phyloP scores from a whole-genome alignment of 2,888 invertebrate genomes.

The Teleogryllus oceanicus region DNA sequence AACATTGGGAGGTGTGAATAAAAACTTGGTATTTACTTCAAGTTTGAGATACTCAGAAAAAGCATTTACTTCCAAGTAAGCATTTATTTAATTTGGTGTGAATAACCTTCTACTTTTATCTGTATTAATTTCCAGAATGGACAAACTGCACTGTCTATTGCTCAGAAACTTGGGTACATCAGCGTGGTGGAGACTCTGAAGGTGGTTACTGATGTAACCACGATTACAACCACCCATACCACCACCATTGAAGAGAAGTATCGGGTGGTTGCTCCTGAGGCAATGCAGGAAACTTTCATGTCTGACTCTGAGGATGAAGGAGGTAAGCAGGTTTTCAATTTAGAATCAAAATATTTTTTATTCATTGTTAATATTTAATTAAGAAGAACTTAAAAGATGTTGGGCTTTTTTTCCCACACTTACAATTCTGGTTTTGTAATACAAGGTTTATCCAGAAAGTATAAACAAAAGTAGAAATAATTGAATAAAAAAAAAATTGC shows the following conservation, averaged over 20 bases:
- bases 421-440: too few species aligned
- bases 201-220: constrained; percentile 78
- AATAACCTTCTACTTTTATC: background rate
- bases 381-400: too few species aligned
- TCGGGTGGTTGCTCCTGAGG: constrained; percentile 94
- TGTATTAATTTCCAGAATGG: constrained; percentile 67
- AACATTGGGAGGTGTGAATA: too few species aligned
- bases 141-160: constrained; percentile 94
- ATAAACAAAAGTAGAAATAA: too few species aligned
- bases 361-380: background rate
- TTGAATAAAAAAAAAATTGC: too few species aligned
- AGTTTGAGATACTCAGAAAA: too few species aligned
- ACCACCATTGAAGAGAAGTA: constrained; percentile 85
- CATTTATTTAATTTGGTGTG: too few species aligned
- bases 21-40: too few species aligned
- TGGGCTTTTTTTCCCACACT: too few species aligned
- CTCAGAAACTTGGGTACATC: constrained; percentile 94
- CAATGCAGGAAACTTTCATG: constrained; percentile 98
- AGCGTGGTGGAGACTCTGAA: constrained; percentile 96
- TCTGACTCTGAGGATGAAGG: constrained; percentile 99
- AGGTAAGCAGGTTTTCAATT: constrained; percentile 56
- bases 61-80: too few species aligned
- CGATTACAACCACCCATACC: constrained; percentile 59
- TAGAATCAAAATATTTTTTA: constrained; percentile 24
- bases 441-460: too few species aligned